phyloP scores from a whole-genome alignment of 2,113 vertebrate species.

The Pterophyllum scalare region DNA sequence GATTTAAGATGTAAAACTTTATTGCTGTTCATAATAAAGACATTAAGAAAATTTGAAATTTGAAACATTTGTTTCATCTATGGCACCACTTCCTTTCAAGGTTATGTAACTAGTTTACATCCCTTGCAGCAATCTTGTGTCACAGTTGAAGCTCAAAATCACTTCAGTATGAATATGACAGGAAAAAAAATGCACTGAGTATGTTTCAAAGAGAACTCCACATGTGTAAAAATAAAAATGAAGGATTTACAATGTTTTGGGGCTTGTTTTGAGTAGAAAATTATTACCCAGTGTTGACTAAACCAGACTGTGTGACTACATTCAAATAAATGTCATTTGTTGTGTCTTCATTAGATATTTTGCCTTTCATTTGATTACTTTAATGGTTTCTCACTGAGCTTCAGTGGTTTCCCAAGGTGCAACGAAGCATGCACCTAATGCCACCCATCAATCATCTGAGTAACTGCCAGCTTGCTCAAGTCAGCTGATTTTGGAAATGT shows the following conservation, averaged over 20 bases:
- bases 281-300: background rate
- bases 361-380: background rate
- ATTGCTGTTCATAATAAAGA: background rate
- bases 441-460: background rate
- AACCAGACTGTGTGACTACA: background rate
- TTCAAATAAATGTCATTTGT: background rate
- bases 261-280: background rate
- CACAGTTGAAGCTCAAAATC: slow-evolving; percentile 7
- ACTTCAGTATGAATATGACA: slow-evolving; percentile 10
- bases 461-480: background rate
- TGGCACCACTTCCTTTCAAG: slow-evolving; percentile 21
- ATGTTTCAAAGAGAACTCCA: background rate
- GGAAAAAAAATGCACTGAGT: background rate
- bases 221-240: background rate
- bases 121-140: background rate
- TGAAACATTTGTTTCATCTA: slow-evolving; percentile 9
- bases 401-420: background rate
- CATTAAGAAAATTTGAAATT: background rate
- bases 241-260: background rate
- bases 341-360: background rate
- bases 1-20: background rate
- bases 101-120: background rate
- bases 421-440: background rate
- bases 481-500: background rate
- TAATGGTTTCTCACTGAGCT: background rate